Base-by-base conservation (phyloP, 2,797 vertebrate genomes). In the Microctenopoma lineatum region DNA sequence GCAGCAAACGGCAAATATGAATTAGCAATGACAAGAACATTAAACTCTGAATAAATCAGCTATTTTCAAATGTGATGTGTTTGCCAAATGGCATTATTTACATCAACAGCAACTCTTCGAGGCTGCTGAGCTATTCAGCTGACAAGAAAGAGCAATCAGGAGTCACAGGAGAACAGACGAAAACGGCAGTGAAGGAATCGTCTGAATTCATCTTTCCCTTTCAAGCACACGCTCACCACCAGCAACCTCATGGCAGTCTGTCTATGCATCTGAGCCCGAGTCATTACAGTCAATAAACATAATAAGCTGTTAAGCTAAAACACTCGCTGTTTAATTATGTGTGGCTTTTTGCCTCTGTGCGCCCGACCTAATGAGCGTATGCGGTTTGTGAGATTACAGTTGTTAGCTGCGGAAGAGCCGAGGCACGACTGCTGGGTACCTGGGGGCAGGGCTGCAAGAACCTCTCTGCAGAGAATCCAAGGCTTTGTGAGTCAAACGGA, bases 41-140 rank as follows among this genome's bases (percentile, higher is more conserved):
- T 85, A 85, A 87, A 85, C 72, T 74, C 58, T 0, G 69, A 73
- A 85, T 88, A 78, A 89, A 87, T 87, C 75, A 80, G 66, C 81
- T 10, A 25, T 65, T 77, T 81, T 68, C 64, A 84, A 82, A 80
- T 73, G 79, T 29, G 74, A 85, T 14, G 48, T 1, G 69, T 68
- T 75, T 76, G 79, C 86, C 79, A 77, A 85, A 80, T 67, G 76
- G 64, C 45, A 62, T 84, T 83, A 84, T 83, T 88, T 86, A 85
- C 84, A 80, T 83, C 79, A 59, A 66, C 73, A 50, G 64, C 39
- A 67, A 41, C 66, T 61, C 75, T 77, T 57, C 1, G 10, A 76
- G 77, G 77, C 67, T 47, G 76, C 77, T 26, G 6, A 77, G 75
- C 70, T 65, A 47, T 71, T 80, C 63, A 52, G 68, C 64, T 64